Evolutionary conservation across 1,140 invertebrate genomes (phyloP), one percentile per base, ranked within the genome.

Genomic region (Zaprionus davidi): DNA sequence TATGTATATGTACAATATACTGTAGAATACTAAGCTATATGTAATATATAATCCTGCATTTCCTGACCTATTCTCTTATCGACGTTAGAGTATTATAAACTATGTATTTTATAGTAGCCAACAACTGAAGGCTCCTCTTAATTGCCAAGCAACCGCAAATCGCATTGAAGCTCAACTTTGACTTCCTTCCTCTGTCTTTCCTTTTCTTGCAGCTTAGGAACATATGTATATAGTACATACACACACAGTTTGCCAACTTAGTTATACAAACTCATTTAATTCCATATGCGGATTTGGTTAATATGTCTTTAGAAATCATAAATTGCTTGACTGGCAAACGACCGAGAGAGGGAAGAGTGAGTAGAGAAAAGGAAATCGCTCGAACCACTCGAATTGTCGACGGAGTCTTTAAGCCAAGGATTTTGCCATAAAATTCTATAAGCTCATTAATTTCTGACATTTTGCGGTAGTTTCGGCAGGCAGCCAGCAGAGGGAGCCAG

Each of bases 361-460:
- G n/a, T 3, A n/a, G 41, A 3, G 41, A 3, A 4, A 9, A 17
- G n/a, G 2, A 6, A n/a, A 41, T 5, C 5, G 13, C 3, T 15
- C 5, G 15, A n/a, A 17, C 6, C n/a, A 34, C 28, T 58, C 56
- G 56, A 38, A 58, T 58, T 24, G 46, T 20, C 20, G 57, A 13
- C 2, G 6, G 5, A 34, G 34, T 38, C 57, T 59, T 59, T 22
- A 38, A 38, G 31, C 57, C 51, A 66, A 64, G 12, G 26, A 12
- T 51, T 60, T 26, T 26, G 26, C 41, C 59, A 56, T 63, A 26
- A 56, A 64, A 56, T 56, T 56, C 41, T 49, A 38, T 36, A 58
- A 51, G 62, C 63, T 67, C 70, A 67, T 72, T 72, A 66, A 72
- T 58, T 49, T 67, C 24, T 24, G 24, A 36, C 34, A 60, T 55